phyloP scores from a whole-genome alignment of 2,888 invertebrate genomes.

The Saturnia pavonia region DNA sequence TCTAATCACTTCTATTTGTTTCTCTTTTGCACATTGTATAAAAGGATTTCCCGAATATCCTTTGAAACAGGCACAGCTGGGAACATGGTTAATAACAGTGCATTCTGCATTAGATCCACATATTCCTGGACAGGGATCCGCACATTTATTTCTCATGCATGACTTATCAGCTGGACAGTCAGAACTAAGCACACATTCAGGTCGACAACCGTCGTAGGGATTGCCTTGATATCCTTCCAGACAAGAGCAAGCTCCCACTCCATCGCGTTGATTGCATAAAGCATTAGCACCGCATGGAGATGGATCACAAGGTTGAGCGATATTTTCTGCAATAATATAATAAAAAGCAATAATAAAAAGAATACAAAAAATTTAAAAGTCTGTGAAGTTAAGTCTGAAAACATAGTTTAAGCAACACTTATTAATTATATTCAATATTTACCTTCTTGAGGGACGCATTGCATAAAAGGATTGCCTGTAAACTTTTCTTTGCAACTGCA shows the following conservation, averaged over 20 bases:
- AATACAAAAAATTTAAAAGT: neutral
- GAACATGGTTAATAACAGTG: conserved; percentile 91
- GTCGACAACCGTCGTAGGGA: conserved; percentile 92
- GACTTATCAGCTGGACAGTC: conserved; percentile 92
- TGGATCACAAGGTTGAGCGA: conserved; percentile 89
- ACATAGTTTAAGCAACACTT: conserved; percentile 2
- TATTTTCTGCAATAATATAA: conserved; percentile 71
- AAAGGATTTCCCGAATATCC: conserved; percentile 89
- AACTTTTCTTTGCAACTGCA: conserved; percentile 89
- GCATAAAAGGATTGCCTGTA: conserved; percentile 91
- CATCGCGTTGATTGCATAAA: conserved; percentile 88
- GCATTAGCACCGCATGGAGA: conserved; percentile 95
- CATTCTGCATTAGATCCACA: conserved; percentile 93
- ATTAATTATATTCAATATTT: conserved; percentile 25
- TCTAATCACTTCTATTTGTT: conserved; percentile 64
- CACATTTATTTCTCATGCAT: conserved; percentile 91
- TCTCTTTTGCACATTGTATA: conserved; percentile 61
- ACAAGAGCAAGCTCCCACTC: conserved; percentile 90
- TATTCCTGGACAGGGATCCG: conserved; percentile 92
- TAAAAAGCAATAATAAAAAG: too few relatives aligned
- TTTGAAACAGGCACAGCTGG: conserved; percentile 89
- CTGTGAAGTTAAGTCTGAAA: neutral
- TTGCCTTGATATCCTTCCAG: conserved; percentile 91
- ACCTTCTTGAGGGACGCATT: conserved; percentile 85
- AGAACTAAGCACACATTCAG: conserved; percentile 92